Base-by-base conservation (phyloP, 64 coral and sea anemone genomes). In the Actinia tenebrosa region DNA sequence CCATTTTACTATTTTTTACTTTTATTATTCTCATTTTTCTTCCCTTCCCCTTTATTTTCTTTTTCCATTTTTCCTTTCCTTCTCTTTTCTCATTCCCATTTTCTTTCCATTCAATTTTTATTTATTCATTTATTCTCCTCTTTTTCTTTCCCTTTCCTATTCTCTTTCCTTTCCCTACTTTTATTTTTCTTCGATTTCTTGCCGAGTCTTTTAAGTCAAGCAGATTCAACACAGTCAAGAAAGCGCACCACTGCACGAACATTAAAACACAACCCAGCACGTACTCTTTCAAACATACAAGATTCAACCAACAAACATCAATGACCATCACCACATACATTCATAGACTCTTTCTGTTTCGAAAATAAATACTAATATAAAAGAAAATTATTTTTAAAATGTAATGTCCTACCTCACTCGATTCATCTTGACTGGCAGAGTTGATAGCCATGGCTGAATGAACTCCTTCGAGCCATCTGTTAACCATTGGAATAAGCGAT, bases 401-500 rank as follows among this genome's bases (percentile, higher is more conserved):
- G 63, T 8, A 66, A 9, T 23, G 63, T 1, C 69, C 11, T 75
- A 75, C 69, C 25, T 75, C 69, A 75, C 69, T 75, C 69, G 69
- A 75, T 4, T 75, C 69, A 14, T 75, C 69, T 75, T 75, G 69
- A 42, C 69, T 75, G 7, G 69, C 25, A 75, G 69, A 43, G 79
- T 22, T 53, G 46, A 16, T 45, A 52, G 44, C 60, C 83, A 85
- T 85, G 7, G 83, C 83, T 4, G 56, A 59, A 60, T 61, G 50
- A 43, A 85, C 83, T 44, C 83, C 83, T 42, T 85, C 83, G 7
- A 85, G 56, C 83, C 83, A 85, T 58, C 83, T 17, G 30, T 85
- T 85, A 0, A 85, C 83, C 83, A 85, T 85, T 10, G 83, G 83
- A 37, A 85, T 54, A 25, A 85, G 54, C 7, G 83, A 85, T 26